Base-by-base conservation (phyloP, 2,113 vertebrate genomes). In the Struthio camelus region DNA sequence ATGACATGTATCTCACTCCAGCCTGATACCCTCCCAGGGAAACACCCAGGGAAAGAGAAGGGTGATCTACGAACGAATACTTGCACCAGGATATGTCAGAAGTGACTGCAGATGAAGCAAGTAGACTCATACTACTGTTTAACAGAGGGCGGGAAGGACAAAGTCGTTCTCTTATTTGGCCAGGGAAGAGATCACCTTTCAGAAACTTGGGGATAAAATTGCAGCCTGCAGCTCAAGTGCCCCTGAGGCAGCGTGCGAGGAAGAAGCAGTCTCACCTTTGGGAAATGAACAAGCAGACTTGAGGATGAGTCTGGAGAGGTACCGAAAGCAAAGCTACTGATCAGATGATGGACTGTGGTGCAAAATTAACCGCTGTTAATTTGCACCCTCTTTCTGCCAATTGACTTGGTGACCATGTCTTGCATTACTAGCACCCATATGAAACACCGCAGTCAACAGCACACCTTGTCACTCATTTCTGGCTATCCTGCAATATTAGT, bases 261-360 rank as follows among this genome's bases (percentile, higher is more conserved):
- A 62, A 64, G 67, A 53, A 73, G 24, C 20, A 27, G 51, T 17
- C 20, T 50, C 36, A n/a, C 38, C 15, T 85, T 76, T 85, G 71
- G 58, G 34, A 59, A 83, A 12, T 34, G 66, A 69, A 48, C 22
- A 22, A 69, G 32, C 27, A 34, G n/a, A 19, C 11, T 28, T 7
- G 11, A 51, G 44, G 24, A n/a, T n/a, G 27, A 18, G 53, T 50
- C 42, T 40, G 58, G 38, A 27, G 17, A 42, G 70, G 23, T 22
- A 19, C 34, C 27, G 59, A 30, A 61, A 69, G 51, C 25, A 48
- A 73, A 56, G 34, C 6, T 56, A 13, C 59, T 5, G 40, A 38
- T 14, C 0, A 7, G n/a, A 32, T 0, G 3, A 18, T 11, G 85
- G 80, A 11, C 28, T 6, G 27, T 2, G 5, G 20, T 25, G n/a